Evolutionary conservation across 2,113 vertebrate genomes (phyloP).

Genomic region (Picathartes gymnocephalus): DNA sequence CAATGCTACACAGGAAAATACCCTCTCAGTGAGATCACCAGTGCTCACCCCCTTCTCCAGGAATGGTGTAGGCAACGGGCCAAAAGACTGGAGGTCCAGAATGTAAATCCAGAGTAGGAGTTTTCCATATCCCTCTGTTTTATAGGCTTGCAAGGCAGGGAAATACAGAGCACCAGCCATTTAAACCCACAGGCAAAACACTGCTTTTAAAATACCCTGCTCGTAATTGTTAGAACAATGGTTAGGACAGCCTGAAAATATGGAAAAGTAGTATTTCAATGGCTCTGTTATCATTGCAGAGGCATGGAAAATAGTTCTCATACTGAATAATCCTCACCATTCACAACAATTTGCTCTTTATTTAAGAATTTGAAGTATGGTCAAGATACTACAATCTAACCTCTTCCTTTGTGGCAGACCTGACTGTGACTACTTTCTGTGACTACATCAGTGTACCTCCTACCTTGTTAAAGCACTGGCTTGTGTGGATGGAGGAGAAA

Average conservation of each 20-base stretch:
- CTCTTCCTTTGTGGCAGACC: not conserved
- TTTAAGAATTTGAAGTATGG: not conserved
- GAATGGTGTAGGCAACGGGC: not conserved
- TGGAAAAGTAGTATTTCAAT: not conserved
- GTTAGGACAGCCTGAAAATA: not conserved
- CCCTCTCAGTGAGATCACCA: not conserved
- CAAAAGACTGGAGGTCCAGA: not conserved
- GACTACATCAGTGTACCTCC: not conserved
- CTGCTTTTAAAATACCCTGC: not conserved
- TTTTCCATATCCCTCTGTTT: not conserved
- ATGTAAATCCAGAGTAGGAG: not conserved
- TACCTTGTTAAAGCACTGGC: not conserved
- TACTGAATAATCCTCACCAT: not conserved
- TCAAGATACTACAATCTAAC: not conserved
- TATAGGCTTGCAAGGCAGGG: not conserved
- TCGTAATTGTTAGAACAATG: not conserved
- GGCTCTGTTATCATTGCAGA: not conserved
- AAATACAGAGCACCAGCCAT: not conserved
- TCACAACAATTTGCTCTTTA: not conserved
- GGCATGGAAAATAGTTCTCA: not conserved
- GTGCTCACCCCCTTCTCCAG: not conserved
- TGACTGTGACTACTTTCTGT: not conserved
- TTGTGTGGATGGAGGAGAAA: not conserved
- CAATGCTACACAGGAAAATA: not conserved
- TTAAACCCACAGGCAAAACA: not conserved